Evolutionary conservation across 2,888 invertebrate species (phyloP).

Genomic region (Carpatolechia fugitivella): DNA sequence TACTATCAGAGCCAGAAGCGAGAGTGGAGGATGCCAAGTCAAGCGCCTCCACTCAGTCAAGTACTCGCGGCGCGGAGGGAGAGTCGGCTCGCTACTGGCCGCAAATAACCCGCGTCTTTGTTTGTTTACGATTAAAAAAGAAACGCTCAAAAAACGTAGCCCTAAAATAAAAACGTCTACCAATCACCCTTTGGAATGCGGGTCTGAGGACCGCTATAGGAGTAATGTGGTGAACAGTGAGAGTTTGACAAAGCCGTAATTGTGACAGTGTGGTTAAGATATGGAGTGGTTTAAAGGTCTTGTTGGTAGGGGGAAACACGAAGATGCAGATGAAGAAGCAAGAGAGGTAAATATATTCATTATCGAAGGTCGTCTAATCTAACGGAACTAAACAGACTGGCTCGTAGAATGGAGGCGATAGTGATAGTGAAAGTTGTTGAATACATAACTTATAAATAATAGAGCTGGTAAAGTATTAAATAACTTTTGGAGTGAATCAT

Average conservation of each 20-base stretch:
- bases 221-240: neutral
- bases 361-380: neutral
- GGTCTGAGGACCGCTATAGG: neutral
- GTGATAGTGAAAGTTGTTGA: no score
- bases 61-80: conserved; percentile 16
- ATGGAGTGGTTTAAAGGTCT: conserved; percentile 56
- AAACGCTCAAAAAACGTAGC: neutral
- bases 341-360: conserved; percentile 2
- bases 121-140: conserved; percentile 27
- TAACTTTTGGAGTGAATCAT: no score
- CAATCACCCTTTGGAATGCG: neutral
- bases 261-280: conserved; percentile 21
- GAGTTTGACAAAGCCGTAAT: neutral
- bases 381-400: neutral
- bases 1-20: conserved; percentile 11
- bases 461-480: no score
- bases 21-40: conserved; percentile 9
- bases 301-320: conserved; percentile 32
- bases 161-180: conserved; percentile 2
- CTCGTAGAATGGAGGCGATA: no score
- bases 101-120: conserved; percentile 28
- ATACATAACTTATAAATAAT: no score
- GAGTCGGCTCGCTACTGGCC: conserved; percentile 11
- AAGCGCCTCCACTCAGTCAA: conserved; percentile 9
- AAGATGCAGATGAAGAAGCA: conserved; percentile 19